These are phyloP conservation scores for Strigamia maritima DNA, from an alignment of 2,888 invertebrate genomes.

Conservation along the genomic window DNA sequence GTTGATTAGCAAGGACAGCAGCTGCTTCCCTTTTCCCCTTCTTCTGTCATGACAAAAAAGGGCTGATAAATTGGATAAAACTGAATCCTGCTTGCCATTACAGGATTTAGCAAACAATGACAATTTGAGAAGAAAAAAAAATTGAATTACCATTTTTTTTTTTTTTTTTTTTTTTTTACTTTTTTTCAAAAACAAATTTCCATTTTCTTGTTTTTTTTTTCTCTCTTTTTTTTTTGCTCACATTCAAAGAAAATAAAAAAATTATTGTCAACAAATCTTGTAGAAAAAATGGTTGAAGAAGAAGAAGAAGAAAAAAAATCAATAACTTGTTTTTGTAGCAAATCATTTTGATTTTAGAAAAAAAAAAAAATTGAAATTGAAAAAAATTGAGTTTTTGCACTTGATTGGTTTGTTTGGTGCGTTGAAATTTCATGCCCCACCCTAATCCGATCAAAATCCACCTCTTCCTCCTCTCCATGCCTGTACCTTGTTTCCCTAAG, in stretches of 20 bases:
- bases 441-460: conserved; percentile 24
- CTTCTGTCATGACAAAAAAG: background rate
- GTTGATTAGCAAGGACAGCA: conserved; percentile 6
- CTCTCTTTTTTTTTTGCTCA: background rate
- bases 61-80: background rate
- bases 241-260: too few species aligned
- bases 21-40: background rate
- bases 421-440: conserved; percentile 1
- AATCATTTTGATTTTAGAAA: background rate
- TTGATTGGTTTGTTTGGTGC: conserved; percentile 11
- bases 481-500: background rate
- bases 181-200: background rate
- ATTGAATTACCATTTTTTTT: background rate
- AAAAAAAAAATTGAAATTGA: background rate
- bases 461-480: too few species aligned
- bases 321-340: background rate
- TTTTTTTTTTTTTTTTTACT: background rate
- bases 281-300: background rate
- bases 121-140: background rate
- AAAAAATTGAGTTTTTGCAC: background rate
- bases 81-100: background rate
- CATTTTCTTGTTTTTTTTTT: background rate
- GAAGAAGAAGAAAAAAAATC: background rate
- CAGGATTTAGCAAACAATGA: background rate
- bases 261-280: background rate